Percentiles rank a stretch among this genome's conserved stretches.
These are phyloP conservation scores for Camponotus pennsylvanicus DNA, from an alignment of 1,140 invertebrate genomes.

Conservation along the genomic window DNA sequence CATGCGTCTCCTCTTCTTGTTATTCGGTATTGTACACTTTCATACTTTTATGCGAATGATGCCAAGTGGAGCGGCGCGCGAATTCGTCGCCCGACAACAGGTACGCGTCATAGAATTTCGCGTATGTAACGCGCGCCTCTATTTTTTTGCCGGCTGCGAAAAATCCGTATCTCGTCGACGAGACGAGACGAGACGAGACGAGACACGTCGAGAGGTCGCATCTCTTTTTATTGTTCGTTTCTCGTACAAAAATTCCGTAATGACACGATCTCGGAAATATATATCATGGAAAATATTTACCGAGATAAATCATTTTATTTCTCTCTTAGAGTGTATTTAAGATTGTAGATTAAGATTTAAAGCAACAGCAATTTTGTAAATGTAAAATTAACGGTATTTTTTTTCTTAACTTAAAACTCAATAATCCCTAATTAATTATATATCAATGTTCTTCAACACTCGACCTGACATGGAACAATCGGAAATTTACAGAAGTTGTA, in stretches of 20 bases:
- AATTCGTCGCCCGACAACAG: constrained; percentile 32
- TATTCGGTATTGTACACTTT: background rate
- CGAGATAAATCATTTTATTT: background rate
- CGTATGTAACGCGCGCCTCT: constrained; percentile 31
- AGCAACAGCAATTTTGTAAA: background rate
- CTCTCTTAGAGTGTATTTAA: background rate
- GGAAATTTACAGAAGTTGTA: constrained; percentile 18
- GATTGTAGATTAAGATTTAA: background rate
- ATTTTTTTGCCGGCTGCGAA: constrained; percentile 25
- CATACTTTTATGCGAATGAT: constrained; percentile 5
- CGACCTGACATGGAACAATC: constrained; percentile 12
- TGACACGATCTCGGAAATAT: background rate
- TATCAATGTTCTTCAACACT: constrained; percentile 1
- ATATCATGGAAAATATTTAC: constrained; percentile 3
- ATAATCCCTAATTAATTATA: background rate
- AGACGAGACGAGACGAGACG: constrained; percentile 20
- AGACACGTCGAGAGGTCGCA: constrained; percentile 9
- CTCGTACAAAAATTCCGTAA: background rate
- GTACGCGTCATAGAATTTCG: constrained; percentile 46
- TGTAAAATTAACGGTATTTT: constrained; percentile 4
- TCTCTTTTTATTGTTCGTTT: constrained; percentile 17
- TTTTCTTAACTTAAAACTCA: background rate
- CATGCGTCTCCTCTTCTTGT: constrained; percentile 22
- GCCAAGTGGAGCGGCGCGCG: constrained; percentile 20
- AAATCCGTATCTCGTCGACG: constrained; percentile 47